A percentile compares a stretch with the other conserved stretches of the same genome.
These are phyloP conservation scores for Cyclophora albipunctata DNA, from an alignment of 2,888 invertebrate genomes.

Conservation along the genomic window DNA sequence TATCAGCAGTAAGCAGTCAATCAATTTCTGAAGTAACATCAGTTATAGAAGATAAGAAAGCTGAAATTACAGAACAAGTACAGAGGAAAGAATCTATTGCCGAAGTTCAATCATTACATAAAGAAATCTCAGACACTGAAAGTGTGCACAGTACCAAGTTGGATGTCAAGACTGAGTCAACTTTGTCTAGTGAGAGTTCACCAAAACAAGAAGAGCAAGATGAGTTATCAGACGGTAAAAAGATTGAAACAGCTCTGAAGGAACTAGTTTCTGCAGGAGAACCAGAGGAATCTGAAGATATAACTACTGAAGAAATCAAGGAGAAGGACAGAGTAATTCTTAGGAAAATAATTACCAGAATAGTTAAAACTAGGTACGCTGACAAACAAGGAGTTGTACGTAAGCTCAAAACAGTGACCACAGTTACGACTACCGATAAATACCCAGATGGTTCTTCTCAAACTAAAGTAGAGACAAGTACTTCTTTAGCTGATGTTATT, in stretches of 20 bases:
- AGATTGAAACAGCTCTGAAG: conserved; percentile 6
- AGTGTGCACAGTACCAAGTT: too few species aligned
- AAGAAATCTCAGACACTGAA: too few species aligned
- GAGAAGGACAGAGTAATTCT: conserved; percentile 11
- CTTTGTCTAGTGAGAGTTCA: too few species aligned
- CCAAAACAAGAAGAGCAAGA: too few species aligned
- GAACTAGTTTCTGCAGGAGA: conserved; percentile 11
- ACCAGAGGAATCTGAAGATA: conserved; percentile 15
- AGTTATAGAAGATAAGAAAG: too few species aligned
- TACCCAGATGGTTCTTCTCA: conserved; percentile 49
- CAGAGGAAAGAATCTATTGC: too few species aligned
- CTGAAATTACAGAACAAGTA: too few species aligned
- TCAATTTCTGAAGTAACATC: too few species aligned
- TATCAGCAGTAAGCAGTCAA: too few species aligned
- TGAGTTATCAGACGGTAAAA: background rate
- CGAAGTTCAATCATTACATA: too few species aligned
- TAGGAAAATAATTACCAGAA: conserved; percentile 29
- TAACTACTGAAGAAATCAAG: conserved; percentile 17
- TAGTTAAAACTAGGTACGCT: conserved; percentile 42
- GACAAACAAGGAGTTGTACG: conserved; percentile 29
- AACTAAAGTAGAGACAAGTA: conserved; percentile 50
- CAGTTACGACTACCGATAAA: conserved; percentile 49
- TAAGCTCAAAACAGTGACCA: conserved; percentile 49
- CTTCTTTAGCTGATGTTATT: conserved; percentile 46
- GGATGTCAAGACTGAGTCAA: too few species aligned